These are phyloP conservation scores for Setipinna tenuifilis DNA, from an alignment of 2,797 vertebrate genomes.

Conservation along the genomic window DNA sequence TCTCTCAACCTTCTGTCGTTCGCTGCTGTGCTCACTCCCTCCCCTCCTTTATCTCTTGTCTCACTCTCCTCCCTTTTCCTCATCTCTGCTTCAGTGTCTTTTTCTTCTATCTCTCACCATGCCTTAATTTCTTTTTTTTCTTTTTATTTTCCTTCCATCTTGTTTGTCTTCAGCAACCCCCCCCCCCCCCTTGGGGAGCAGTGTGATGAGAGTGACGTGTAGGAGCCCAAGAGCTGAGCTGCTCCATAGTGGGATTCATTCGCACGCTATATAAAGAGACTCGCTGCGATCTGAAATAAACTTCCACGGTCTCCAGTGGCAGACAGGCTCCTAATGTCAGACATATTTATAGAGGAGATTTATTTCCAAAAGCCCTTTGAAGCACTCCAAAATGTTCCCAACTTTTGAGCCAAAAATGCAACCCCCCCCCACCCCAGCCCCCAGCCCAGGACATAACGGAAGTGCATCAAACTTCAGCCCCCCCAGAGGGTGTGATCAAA, in stretches of 20 bases:
- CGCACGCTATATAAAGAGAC: slow-evolving; percentile 59
- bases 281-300: slow-evolving; percentile 52
- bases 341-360: slow-evolving; percentile 68
- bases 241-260: slow-evolving; percentile 57
- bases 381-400: slow-evolving; percentile 44
- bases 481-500: not conserved
- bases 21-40: not conserved
- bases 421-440: not conserved
- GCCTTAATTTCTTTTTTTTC: not conserved
- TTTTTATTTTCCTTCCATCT: not conserved
- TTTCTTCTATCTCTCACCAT: not conserved
- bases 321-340: slow-evolving; percentile 50
- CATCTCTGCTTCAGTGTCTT: not conserved
- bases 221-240: slow-evolving; percentile 55
- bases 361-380: slow-evolving; percentile 60
- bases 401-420: slow-evolving; percentile 60
- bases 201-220: slow-evolving; percentile 32
- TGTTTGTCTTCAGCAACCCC: not conserved
- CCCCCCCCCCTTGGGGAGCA: not conserved
- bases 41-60: not conserved
- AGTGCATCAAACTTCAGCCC: not conserved
- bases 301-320: slow-evolving; percentile 37
- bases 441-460: not conserved
- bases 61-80: not conserved
- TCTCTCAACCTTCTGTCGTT: not conserved